Base-by-base conservation (phyloP, 1,140 invertebrate genomes). In the Brachionus calyciflorus region DNA sequence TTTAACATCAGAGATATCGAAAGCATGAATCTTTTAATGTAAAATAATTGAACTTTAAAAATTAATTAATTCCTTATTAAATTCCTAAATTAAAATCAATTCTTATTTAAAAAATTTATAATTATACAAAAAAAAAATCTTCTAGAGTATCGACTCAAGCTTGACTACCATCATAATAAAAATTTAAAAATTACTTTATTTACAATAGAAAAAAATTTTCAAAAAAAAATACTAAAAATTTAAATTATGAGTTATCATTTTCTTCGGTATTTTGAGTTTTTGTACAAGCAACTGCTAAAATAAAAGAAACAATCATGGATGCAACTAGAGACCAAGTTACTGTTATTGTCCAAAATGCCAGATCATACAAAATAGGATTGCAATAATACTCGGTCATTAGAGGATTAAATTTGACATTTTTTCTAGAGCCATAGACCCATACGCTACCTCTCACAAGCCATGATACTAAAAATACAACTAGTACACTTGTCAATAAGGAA, bases 261-360 rank as follows among this genome's bases (percentile, higher is more conserved):
- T 55, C 17, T 33, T 55, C 12, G 9, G 2, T 55, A 28, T 55
- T 10, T 30, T 6, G 5, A 21, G 12, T 33, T 55, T 55, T 55
- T 9, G 53, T 28, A 55, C 24, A 55, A 14, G 33, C 10, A 12
- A 26, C 26, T 28, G 53, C 53, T n/a, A 55, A 4, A 14, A 55
- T 55, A 5, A 55, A 12, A 5, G 21, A 28, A 12, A 1, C 14
- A 55, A 63, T 40, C 33, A 63, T 37, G 40, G 41, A 65, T 44
- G 7, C 60, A 12, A 65, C 12, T 44, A 65, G 14, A 14, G 21
- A 7, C 60, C 60, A 65, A 44, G 41, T 44, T 12, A 37, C 5
- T 24, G 60, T 65, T 19, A 65, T 44, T 26, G 60, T 24, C 60
- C 60, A 65, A 65, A 65, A 65, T 30, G 60, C 60, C 41, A 65